These are phyloP conservation scores for Periophthalmus magnuspinnatus DNA, from an alignment of 2,797 vertebrate species.

Conservation along the genomic window DNA sequence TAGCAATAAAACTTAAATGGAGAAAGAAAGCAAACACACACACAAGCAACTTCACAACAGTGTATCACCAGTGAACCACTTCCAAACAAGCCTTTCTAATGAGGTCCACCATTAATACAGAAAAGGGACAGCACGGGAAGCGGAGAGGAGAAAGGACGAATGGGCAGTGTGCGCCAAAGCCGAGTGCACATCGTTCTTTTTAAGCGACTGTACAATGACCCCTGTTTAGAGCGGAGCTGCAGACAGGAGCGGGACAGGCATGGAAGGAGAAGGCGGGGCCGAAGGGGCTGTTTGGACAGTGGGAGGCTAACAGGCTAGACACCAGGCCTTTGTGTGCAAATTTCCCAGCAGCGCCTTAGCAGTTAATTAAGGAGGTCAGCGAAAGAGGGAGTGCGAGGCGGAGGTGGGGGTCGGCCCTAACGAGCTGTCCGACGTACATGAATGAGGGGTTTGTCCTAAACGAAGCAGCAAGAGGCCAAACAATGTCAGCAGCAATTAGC, in stretches of 20 bases:
- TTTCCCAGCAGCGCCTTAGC: conserved; percentile 92
- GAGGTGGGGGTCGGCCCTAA: conserved; percentile 81
- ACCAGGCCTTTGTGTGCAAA: conserved; percentile 95
- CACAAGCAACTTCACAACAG: conserved; percentile 59
- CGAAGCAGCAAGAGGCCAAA: conserved; percentile 83
- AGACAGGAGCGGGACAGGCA: conserved; percentile 40
- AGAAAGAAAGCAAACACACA: conserved; percentile 57
- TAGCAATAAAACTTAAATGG: conserved; percentile 60
- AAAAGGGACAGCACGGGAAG: conserved; percentile 44
- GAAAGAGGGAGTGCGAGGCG: conserved; percentile 70
- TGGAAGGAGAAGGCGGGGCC: conserved; percentile 35
- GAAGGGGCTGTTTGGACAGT: conserved; percentile 64
- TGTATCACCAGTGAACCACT: conserved; percentile 84
- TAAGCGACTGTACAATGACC: conserved; percentile 67
- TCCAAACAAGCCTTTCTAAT: conserved; percentile 84
- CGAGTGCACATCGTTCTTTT: conserved; percentile 68
- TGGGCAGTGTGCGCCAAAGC: conserved; percentile 53
- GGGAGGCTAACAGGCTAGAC: conserved; percentile 74
- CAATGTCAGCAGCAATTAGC: conserved; percentile 93
- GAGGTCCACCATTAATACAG: conserved; percentile 75
- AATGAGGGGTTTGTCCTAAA: conserved; percentile 96
- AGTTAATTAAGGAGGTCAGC: conserved; percentile 95
- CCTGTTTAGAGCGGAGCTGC: conserved; percentile 57
- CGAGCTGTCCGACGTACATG: conserved; percentile 85
- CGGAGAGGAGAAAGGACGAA: conserved; percentile 47